Conservation (phyloP, 2,888 invertebrate species). For the Nematopogon swammerdamellus region DNA sequence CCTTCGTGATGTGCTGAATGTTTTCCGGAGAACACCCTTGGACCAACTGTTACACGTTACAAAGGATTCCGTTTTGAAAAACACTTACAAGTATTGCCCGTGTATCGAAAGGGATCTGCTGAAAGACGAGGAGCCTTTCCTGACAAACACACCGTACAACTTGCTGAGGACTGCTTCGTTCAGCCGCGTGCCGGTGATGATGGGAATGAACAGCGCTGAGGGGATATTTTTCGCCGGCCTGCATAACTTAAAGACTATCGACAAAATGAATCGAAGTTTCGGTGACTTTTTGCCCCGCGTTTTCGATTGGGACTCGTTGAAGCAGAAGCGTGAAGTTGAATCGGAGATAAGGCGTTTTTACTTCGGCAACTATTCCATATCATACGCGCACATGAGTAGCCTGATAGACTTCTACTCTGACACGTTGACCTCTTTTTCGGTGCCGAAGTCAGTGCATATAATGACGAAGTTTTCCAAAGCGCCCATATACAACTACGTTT, state of each 20-base stretch:
- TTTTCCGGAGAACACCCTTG: constrained; percentile 23
- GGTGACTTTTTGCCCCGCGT: constrained; percentile 24
- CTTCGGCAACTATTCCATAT: constrained; percentile 30
- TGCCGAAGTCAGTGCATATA: constrained; percentile 3
- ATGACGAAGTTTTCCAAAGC: background rate
- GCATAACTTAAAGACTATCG: constrained; percentile 35
- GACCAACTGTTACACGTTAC: constrained; percentile 6
- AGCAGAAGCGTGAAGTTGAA: constrained; percentile 21
- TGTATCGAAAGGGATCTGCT: constrained; percentile 30
- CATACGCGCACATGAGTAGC: constrained; percentile 25
- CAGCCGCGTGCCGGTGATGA: constrained; percentile 33
- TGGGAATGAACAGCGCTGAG: constrained; percentile 38
- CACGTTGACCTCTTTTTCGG: constrained; percentile 15
- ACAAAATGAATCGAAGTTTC: constrained; percentile 24
- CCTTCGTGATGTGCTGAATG: background rate
- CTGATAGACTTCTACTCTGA: constrained; percentile 23
- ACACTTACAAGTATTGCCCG: constrained; percentile 15
- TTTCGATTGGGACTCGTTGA: constrained; percentile 21
- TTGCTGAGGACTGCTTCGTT: constrained; percentile 24
- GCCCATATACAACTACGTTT: constrained; percentile 18
- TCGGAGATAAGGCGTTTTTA: constrained; percentile 33
- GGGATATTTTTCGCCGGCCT: constrained; percentile 38
- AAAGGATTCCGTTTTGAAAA: constrained; percentile 2
- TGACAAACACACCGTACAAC: constrained; percentile 31
- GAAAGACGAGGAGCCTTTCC: constrained; percentile 23